Base-by-base conservation (phyloP, 1,140 invertebrate species). In the Magallana gigas region DNA sequence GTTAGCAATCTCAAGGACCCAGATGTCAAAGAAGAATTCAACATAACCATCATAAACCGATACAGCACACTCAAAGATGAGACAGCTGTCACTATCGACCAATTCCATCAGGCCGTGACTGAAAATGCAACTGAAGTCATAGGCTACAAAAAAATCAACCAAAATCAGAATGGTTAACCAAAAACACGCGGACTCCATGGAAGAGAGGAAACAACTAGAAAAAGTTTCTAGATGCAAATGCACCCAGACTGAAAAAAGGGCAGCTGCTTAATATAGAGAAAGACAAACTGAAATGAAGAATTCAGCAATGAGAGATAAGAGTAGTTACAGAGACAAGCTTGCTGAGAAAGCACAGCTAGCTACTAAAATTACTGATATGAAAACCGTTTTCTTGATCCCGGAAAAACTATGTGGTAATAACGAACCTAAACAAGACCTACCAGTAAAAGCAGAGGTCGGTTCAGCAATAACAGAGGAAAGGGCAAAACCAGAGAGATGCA, bases 121-220 rank as follows among this genome's bases (percentile, higher is more conserved):
- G 36, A 56, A 18, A 11, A 12, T 57, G 36, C 4, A 48, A 16
- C 36, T 48, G 48, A 82, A 18, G n/a, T 58, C 4, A 57, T 8
- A 57, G 80, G 48, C 14, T 57, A 82, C 48, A 1, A 57, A 9
- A 82, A 14, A 58, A 23, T 7, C 8, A 2, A 23, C 23, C 48
- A n/a, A 82, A 57, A 58, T 5, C 48, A 82, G 48, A 82, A 57
- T 82, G 48, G 36, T n/a, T 82, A 57, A 14, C n/a, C 80, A 57
- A 82, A 58, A 48, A 82, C 48, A 57, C 36, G 16, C 29, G 36
- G 48, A 6, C 6, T 5, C n/a, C 48, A 57, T 16, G n/a, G 36
- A 57, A 57, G 8, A 82, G 18, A 82, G 29, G n/a, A 58, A 18
- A 18, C 1, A 57, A 82, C 36, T 29, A 81, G 23, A 56, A 82